Conservation (phyloP, 1,140 invertebrate genomes). For the Diachasmimorpha longicaudata region DNA sequence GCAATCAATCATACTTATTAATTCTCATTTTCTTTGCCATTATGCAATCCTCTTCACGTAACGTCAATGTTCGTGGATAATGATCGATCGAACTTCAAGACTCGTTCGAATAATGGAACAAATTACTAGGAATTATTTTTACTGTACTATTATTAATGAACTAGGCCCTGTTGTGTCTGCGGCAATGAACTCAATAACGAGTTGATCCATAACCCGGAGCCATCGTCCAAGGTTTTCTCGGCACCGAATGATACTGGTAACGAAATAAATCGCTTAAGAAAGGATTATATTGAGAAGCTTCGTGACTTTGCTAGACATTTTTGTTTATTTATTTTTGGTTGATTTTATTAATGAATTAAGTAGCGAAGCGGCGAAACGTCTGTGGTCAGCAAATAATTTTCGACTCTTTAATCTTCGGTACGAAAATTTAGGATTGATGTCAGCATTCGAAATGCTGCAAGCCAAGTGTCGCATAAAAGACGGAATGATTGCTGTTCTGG, state of each 20-base stretch:
- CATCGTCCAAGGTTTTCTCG: constrained; percentile 14
- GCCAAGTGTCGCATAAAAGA: constrained; percentile 30
- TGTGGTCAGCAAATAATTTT: neutral
- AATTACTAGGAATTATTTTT: neutral
- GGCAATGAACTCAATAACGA: constrained; percentile 22
- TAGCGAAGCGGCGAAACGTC: neutral
- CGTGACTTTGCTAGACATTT: too few relatives aligned
- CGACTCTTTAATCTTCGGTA: neutral
- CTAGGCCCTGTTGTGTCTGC: neutral
- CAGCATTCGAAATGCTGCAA: constrained; percentile 28
- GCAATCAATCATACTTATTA: too few relatives aligned
- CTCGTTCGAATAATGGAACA: neutral
- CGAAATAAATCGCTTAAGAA: neutral
- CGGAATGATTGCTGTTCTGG: constrained; percentile 31
- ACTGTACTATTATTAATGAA: neutral
- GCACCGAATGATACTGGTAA: neutral
- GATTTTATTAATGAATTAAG: too few relatives aligned
- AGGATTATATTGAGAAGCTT: too few relatives aligned
- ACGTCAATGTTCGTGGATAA: neutral
- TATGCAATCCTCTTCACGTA: neutral
- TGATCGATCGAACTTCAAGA: neutral
- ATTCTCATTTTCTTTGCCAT: too few relatives aligned
- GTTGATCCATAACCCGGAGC: constrained; percentile 19
- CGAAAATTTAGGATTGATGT: constrained; percentile 20
- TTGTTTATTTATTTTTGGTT: too few relatives aligned